These are phyloP conservation scores for Sylvilagus bachmani DNA, from an alignment of 2,113 vertebrate species.

Conservation along the genomic window DNA sequence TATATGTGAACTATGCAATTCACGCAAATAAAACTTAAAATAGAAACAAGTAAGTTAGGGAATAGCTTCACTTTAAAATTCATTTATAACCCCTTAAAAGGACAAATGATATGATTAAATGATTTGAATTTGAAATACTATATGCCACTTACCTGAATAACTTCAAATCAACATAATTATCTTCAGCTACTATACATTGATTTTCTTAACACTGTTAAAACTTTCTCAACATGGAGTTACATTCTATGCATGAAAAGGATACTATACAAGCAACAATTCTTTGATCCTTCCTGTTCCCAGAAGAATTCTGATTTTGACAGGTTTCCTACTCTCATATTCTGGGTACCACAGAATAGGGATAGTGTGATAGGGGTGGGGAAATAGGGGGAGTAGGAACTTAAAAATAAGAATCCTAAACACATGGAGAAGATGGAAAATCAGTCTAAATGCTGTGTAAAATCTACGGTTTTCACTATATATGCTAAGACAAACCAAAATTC, in stretches of 20 bases:
- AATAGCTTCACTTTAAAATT: conserved; percentile 60
- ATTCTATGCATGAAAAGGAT: neutral
- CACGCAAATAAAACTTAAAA: conserved; percentile 54
- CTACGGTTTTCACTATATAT: neutral
- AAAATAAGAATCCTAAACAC: neutral
- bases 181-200: neutral
- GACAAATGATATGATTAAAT: conserved; percentile 44
- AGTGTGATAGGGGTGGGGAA: neutral
- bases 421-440: neutral
- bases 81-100: conserved; percentile 44
- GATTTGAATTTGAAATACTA: conserved; percentile 41
- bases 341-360: neutral
- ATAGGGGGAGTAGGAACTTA: neutral
- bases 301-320: conserved; percentile 36
- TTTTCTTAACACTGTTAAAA: conserved; percentile 19
- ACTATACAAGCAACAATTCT: conserved; percentile 18
- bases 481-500: conserved; percentile 40
- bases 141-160: conserved; percentile 23
- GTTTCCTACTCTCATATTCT: conserved; percentile 1
- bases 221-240: conserved; percentile 33
- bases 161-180: conserved; percentile 46
- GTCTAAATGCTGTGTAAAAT: conserved; percentile 17
- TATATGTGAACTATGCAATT: conserved; percentile 41
- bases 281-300: neutral
- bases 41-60: conserved; percentile 23